Evolutionary conservation across 1,140 invertebrate species (phyloP).

Genomic region (Tribolium castaneum): DNA sequence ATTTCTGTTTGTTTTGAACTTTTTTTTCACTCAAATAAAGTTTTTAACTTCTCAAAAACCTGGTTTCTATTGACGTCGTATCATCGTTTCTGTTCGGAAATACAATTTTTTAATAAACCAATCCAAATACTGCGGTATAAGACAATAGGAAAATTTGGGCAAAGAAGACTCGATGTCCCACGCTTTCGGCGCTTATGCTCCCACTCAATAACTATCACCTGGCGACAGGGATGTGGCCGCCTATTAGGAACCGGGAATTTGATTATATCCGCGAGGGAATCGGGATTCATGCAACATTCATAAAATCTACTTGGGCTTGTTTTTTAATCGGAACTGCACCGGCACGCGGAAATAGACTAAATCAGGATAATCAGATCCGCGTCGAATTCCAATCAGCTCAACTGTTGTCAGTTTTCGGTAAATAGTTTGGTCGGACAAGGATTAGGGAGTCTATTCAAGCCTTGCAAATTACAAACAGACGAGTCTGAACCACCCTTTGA

Average conservation of each 20-base stretch:
- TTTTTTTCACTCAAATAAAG: no score
- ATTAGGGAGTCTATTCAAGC: conserved; percentile 17
- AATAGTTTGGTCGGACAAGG: conserved; percentile 3
- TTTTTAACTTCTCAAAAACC: no score
- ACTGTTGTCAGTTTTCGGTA: conserved; percentile 28
- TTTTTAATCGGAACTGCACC: conserved; percentile 19
- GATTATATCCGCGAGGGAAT: neutral
- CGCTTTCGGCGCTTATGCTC: neutral
- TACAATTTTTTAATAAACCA: no score
- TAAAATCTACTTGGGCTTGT: conserved; percentile 4
- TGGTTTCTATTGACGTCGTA: no score
- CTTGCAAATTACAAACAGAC: neutral
- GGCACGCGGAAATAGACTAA: neutral
- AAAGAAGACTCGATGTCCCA: no score
- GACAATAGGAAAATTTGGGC: no score
- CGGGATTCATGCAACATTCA: conserved; percentile 23
- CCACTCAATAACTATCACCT: neutral
- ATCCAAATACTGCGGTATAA: no score
- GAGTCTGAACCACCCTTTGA: neutral
- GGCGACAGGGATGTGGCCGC: neutral
- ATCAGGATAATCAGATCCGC: conserved; percentile 15
- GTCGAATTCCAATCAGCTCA: conserved; percentile 3
- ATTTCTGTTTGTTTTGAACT: no score
- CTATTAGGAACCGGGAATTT: neutral
- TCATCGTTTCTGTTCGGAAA: no score